Conservation (phyloP, 2,888 invertebrate genomes). For the Clivina fossor region DNA sequence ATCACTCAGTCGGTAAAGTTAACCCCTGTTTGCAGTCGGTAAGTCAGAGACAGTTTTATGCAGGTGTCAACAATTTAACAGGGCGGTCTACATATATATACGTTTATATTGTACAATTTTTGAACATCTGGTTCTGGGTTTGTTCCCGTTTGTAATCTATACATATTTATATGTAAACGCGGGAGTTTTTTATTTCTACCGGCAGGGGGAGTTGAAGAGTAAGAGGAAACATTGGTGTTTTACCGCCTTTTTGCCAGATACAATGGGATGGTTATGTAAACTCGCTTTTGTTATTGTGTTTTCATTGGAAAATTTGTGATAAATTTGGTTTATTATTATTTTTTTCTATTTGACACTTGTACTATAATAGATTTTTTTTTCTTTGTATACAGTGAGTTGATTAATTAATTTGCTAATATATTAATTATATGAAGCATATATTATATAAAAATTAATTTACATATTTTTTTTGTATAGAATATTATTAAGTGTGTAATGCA, state of each 20-base stretch:
- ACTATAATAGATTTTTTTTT: too few species aligned
- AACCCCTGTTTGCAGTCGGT: conserved; percentile 4
- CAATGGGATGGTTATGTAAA: not conserved
- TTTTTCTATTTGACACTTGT: too few species aligned
- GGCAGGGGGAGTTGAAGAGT: too few species aligned
- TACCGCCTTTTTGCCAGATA: too few species aligned
- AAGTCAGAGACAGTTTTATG: not conserved
- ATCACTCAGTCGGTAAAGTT: not conserved
- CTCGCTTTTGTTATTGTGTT: not conserved
- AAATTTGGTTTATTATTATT: not conserved
- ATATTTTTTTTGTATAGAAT: too few species aligned
- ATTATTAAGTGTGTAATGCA: too few species aligned
- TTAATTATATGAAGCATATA: too few species aligned
- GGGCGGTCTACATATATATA: not conserved
- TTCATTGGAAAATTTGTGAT: not conserved
- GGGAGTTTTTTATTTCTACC: too few species aligned
- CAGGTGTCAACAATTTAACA: conserved; percentile 5
- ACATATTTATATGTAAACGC: not conserved
- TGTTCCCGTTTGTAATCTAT: not conserved
- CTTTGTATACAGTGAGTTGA: too few species aligned
- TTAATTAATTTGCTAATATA: too few species aligned
- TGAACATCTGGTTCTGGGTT: conserved; percentile 14
- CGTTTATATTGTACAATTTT: not conserved
- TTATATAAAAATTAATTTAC: too few species aligned
- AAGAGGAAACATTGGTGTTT: too few species aligned